Evolutionary conservation across 2,113 vertebrate species (phyloP), one percentile per base, ranked within the genome.

Genomic region (Gallinago jamesoni): DNA sequence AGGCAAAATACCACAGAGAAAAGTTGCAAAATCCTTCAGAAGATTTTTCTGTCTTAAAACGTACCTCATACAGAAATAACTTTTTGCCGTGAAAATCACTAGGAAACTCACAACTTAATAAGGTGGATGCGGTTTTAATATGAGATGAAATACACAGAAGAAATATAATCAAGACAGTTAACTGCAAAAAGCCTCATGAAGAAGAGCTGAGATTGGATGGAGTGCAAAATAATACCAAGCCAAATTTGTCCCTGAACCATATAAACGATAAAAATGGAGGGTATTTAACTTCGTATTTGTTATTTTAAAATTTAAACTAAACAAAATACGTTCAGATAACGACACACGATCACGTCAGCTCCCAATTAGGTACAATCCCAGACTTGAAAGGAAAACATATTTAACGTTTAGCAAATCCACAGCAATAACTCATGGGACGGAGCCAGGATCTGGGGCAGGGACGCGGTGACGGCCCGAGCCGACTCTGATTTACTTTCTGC

Each of bases 351-450:
- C 47, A 3, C 21, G 4, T 9, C 79, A 7, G 6, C 24, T 50
- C 30, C 82, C 84, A 30, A 3, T 5, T 1, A 37, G 43, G 48
- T 25, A 8, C 1, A 18, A 19, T 9, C 35, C 20, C 33, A 10
- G 47, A 6, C 28, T 1, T 0, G 8, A 14, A 37, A 9, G 30
- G 9, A 21, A 66, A 68, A 14, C 11, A 0, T 8, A 20, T 3
- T 53, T 10, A 48, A 45, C 45, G 43, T 45, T 45, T 45, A 45
- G 43, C 47, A 22, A 48, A 48, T 22, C 20, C 47, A 48, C 47
- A 9, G 30, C 33, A 86, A 62, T 0, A 76, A 80, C n/a, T 55
- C 7, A 10, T 1, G 55, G 60, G 77, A 39, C 30, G 50, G 25
- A 75, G 2, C 6, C 22, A 3, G 45, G 37, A 3, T 33, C 41